Percentiles rank a stretch among this genome's conserved stretches.
phyloP scores from a whole-genome alignment of 1,140 invertebrate genomes.

The Drosophila pectinifera region DNA sequence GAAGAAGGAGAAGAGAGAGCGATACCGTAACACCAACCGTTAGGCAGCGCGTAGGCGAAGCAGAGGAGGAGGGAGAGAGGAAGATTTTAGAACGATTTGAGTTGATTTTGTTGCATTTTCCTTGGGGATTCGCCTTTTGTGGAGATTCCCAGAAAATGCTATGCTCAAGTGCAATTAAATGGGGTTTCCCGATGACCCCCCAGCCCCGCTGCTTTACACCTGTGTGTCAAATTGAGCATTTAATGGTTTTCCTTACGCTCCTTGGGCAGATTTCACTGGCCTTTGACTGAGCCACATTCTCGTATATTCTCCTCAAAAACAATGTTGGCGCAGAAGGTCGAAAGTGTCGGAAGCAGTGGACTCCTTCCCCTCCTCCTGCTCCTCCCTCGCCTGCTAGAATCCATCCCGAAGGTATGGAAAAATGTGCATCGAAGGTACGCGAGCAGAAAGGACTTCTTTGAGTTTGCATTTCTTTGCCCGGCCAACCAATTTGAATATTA shows the following conservation, averaged over 20 bases:
- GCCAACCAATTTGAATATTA: slow-evolving; percentile 78
- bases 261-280: slow-evolving; percentile 36
- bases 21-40: slow-evolving; percentile 16
- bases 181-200: background rate
- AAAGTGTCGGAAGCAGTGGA: slow-evolving; percentile 45
- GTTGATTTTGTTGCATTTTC: slow-evolving; percentile 1
- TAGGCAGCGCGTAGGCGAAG: background rate
- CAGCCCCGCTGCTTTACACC: background rate
- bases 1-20: background rate
- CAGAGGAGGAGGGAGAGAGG: background rate
- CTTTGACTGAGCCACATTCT: slow-evolving; percentile 25
- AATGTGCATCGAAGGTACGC: slow-evolving; percentile 38
- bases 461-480: slow-evolving; percentile 77
- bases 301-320: slow-evolving; percentile 21
- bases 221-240: slow-evolving; percentile 59
- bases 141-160: background rate
- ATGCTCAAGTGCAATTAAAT: slow-evolving; percentile 29
- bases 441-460: slow-evolving; percentile 58
- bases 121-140: background rate
- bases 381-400: background rate
- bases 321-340: slow-evolving; percentile 20
- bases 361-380: background rate
- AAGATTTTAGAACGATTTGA: background rate
- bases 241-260: slow-evolving; percentile 69
- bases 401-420: slow-evolving; percentile 27